Evolutionary conservation across 2,888 invertebrate genomes (phyloP).

Genomic region (Apomyelois bistriatella): DNA sequence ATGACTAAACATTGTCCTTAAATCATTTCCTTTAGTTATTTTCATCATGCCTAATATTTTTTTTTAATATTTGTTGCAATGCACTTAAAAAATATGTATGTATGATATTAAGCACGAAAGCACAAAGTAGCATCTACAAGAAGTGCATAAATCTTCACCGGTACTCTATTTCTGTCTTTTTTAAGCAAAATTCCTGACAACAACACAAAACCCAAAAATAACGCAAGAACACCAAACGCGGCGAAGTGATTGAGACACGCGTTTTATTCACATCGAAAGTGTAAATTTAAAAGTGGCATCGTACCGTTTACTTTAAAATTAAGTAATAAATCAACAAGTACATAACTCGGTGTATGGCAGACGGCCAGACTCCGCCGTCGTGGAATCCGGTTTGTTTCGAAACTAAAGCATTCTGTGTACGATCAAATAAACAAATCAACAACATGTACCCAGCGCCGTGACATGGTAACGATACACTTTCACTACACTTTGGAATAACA

Average conservation of each 20-base stretch:
- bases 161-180: no score
- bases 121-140: no score
- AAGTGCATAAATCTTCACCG: no score
- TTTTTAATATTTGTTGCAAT: neutral
- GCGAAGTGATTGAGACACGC: no score
- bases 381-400: conserved; percentile 20
- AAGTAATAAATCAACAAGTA: conserved; percentile 30
- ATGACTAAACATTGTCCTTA: neutral
- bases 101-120: no score
- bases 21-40: neutral
- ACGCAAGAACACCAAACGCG: no score
- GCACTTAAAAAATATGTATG: neutral
- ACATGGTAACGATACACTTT: neutral
- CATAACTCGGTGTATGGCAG: conserved; percentile 27
- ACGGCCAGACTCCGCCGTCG: conserved; percentile 24
- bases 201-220: no score
- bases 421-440: conserved; percentile 10
- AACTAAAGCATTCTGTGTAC: conserved; percentile 1
- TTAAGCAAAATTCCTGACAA: no score
- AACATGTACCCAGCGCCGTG: neutral
- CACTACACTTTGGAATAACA: neutral
- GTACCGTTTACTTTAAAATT: conserved; percentile 26
- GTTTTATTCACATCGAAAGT: neutral
- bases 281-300: neutral
- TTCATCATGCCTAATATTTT: neutral